Evolutionary conservation across 1,140 invertebrate species (phyloP).

Genomic region (Caenorhabditis inopinata): DNA sequence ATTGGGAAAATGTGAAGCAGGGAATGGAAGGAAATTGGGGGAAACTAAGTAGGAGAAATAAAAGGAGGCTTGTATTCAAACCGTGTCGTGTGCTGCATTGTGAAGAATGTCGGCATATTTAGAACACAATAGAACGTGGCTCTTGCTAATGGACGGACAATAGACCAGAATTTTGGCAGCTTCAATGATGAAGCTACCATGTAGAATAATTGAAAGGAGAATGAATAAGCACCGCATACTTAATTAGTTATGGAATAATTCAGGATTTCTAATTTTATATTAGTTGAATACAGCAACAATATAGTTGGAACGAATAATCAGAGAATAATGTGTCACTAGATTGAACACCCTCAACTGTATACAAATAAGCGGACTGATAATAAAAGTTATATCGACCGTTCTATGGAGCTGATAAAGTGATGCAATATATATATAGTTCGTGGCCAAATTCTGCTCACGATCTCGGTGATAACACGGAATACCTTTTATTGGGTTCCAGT

Average conservation of each 20-base stretch:
- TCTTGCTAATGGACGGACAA: conserved; percentile 26
- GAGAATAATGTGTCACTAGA: not conserved
- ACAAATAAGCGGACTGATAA: not conserved
- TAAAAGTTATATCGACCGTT: not conserved
- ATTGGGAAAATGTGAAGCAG: not conserved
- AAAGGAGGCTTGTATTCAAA: not conserved
- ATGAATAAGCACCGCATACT: not conserved
- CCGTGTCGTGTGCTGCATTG: conserved; percentile 20
- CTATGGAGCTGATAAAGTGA: not conserved
- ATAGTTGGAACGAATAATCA: no score
- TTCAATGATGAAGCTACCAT: not conserved
- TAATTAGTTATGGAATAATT: not conserved
- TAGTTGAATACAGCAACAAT: no score
- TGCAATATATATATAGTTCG: not conserved
- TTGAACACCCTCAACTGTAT: no score
- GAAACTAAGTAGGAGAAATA: no score
- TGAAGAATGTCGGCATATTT: conserved; percentile 22
- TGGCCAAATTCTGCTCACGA: not conserved
- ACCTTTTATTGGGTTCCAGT: no score
- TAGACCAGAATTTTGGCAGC: conserved; percentile 28
- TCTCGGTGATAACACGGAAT: no score
- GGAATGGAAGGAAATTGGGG: not conserved
- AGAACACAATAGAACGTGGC: conserved; percentile 8
- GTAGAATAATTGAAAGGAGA: not conserved
- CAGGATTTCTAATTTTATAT: not conserved